Base-by-base conservation (phyloP, 2,888 invertebrate species). In the Hirtodrosophila confusa region DNA sequence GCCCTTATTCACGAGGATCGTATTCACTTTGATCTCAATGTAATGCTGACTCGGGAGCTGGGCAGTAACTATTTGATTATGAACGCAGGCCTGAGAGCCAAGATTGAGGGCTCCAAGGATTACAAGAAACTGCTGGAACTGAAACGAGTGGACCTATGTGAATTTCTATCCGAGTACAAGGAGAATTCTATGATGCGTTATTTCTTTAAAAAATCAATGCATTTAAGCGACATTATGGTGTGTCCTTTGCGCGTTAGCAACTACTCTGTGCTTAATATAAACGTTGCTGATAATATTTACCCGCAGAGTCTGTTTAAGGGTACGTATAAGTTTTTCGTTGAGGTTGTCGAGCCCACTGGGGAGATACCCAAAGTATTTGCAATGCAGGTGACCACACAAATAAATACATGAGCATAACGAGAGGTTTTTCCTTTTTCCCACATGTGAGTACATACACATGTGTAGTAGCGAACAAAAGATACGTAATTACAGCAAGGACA, bases 401-500 rank as follows among this genome's bases (percentile, higher is more conserved):
- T 86, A 33, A 50, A 44, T 23, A 37, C 61, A n/a, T 39, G 36
- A 12, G 9, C 27, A 54, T 43, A 43, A 7, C 2, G 10, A 11
- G 10, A 36, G 35, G 10, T 7, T 31, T 40, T 47, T 29, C 37
- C 12, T 36, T 9, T 31, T 41, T 33, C 12, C 8, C 7, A n/a
- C 35, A 39, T 43, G 36, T 37, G 43, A 29, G n/a, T 31, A 29
- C 2, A 23, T 11, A 11, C 31, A 51, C 45, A 51, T 50, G 39
- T 51, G 33, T 23, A 39, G 40, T 11, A 36, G 50, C 39, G 57
- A 31, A 82, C 78, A 84, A 75, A 57, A 69, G 57, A 72, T 37
- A 63, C 67, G 76, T 83, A 87, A 83, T 86, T 86, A 77, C 75
- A 61, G 58, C 75, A 62, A 76, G 76, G 76, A 70, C 68, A 72